Conservation (phyloP, 2,888 invertebrate genomes). For the Chloroclysta siterata region DNA sequence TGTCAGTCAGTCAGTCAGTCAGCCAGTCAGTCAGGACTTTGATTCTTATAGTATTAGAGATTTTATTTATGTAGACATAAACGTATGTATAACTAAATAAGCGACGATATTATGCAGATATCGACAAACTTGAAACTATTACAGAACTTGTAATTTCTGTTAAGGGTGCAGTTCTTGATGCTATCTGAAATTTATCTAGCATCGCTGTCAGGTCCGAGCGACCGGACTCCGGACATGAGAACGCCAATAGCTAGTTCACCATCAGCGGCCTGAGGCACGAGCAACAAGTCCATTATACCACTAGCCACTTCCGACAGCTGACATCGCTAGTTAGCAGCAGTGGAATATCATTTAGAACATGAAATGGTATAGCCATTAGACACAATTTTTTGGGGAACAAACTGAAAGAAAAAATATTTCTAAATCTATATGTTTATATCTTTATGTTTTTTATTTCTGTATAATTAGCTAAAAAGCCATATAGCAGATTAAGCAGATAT, state of each 20-base stretch:
- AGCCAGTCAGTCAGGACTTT: too few relatives aligned
- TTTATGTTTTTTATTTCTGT: too few relatives aligned
- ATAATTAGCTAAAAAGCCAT: too few relatives aligned
- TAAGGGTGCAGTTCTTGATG: background rate
- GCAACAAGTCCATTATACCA: constrained; percentile 79
- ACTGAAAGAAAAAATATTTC: too few relatives aligned
- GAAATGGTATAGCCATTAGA: constrained; percentile 10
- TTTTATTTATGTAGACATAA: too few relatives aligned
- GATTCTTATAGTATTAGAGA: too few relatives aligned
- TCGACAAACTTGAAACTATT: too few relatives aligned
- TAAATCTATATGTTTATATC: too few relatives aligned
- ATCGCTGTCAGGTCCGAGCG: background rate
- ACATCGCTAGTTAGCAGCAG: constrained; percentile 52
- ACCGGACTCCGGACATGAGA: constrained; percentile 30
- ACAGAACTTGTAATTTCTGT: too few relatives aligned
- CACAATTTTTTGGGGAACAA: constrained; percentile 1
- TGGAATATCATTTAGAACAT: constrained; percentile 44
- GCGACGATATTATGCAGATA: too few relatives aligned
- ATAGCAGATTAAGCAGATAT: background rate
- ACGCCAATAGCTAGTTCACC: constrained; percentile 49
- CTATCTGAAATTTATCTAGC: background rate
- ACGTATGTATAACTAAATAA: too few relatives aligned
- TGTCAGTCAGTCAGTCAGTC: too few relatives aligned
- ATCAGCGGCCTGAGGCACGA: constrained; percentile 53
- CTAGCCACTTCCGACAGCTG: constrained; percentile 68